Percentiles rank a stretch among this genome's conserved stretches.
These are phyloP conservation scores for Trissoscelio sp. DNA, from an alignment of 2,888 invertebrate genomes.

Conservation along the genomic window DNA sequence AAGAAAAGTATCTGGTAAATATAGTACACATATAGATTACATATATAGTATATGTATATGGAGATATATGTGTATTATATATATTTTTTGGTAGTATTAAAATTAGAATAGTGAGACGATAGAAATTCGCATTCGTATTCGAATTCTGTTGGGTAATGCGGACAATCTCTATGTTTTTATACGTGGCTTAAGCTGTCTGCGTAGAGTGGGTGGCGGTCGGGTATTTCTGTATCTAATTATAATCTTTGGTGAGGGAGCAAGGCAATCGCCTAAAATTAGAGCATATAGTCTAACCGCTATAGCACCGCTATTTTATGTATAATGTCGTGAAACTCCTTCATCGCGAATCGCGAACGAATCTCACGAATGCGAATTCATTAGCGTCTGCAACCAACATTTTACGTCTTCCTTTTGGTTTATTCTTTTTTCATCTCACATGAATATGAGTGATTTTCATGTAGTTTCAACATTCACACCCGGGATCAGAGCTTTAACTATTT, in stretches of 20 bases:
- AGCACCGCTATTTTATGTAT: constrained; percentile 78
- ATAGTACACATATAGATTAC: too few species aligned
- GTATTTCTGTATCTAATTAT: constrained; percentile 83
- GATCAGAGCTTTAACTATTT: too few species aligned
- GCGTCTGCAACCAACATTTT: too few species aligned
- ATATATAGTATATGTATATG: too few species aligned
- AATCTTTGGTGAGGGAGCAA: constrained; percentile 82
- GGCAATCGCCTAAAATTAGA: constrained; percentile 83
- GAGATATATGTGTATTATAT: too few species aligned
- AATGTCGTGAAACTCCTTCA: constrained; percentile 70
- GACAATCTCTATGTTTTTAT: constrained; percentile 74
- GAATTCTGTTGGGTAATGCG: constrained; percentile 72
- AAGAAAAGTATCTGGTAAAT: too few species aligned
- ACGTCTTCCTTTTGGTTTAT: too few species aligned
- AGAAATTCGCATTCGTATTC: constrained; percentile 70
- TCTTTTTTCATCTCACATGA: too few species aligned
- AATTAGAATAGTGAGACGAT: constrained; percentile 70
- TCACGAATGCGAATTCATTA: constrained; percentile 66
- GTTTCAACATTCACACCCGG: too few species aligned
- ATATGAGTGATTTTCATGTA: too few species aligned
- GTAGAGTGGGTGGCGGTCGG: constrained; percentile 79
- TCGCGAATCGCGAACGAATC: constrained; percentile 68
- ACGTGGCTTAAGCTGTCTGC: constrained; percentile 72
- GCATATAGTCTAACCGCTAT: constrained; percentile 81
- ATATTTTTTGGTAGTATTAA: constrained; percentile 71